phyloP scores from a whole-genome alignment of 2,888 invertebrate genomes.

The Orthosia incerta region DNA sequence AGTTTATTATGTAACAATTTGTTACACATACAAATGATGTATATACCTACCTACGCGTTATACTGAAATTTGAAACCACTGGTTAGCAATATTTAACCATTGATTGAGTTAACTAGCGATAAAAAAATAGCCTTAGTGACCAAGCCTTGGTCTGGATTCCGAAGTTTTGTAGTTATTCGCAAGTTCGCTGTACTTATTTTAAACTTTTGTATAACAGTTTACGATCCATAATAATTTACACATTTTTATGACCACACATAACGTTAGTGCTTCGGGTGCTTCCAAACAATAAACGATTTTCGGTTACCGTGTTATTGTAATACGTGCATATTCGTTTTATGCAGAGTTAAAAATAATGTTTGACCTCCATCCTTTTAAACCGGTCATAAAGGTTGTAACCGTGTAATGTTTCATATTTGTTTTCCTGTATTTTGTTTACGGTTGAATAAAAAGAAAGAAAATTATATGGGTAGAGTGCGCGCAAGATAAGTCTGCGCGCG shows the following conservation, averaged over 20 bases:
- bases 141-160: not conserved
- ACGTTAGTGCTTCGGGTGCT: slow-evolving; percentile 38
- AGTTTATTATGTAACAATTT: no score
- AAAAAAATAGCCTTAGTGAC: not conserved
- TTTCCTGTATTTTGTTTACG: slow-evolving; percentile 54
- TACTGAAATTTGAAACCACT: no score
- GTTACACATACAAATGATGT: no score
- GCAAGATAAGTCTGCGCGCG: no score
- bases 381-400: slow-evolving; percentile 31
- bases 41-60: no score
- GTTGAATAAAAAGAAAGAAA: slow-evolving; percentile 53
- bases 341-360: slow-evolving; percentile 48
- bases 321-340: slow-evolving; percentile 33
- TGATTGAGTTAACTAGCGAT: no score
- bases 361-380: slow-evolving; percentile 60
- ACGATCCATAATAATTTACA: slow-evolving; percentile 45
- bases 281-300: slow-evolving; percentile 47
- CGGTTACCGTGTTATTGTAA: slow-evolving; percentile 49
- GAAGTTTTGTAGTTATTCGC: slow-evolving; percentile 12
- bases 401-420: slow-evolving; percentile 51
- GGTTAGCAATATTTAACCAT: no score
- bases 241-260: slow-evolving; percentile 27
- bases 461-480: slow-evolving; percentile 56
- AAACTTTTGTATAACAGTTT: slow-evolving; percentile 26
- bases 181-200: not conserved